phyloP scores from a whole-genome alignment of 2,888 invertebrate species.

The Netelia melanura region DNA sequence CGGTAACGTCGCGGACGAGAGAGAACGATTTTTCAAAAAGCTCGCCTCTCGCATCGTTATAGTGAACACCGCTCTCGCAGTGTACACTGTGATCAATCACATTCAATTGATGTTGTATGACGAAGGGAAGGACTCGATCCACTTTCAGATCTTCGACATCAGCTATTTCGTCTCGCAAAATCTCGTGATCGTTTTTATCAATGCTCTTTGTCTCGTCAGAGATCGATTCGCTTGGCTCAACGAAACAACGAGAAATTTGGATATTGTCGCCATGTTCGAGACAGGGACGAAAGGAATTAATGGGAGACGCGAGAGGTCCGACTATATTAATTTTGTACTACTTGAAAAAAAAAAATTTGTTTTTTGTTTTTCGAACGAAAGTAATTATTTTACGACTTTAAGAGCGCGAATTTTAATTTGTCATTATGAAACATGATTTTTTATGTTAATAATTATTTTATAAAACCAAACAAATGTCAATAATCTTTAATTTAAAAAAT shows the following conservation, averaged over 20 bases:
- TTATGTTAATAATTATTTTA: too few species aligned
- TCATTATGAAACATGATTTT: too few species aligned
- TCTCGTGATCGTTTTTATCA: slow-evolving; percentile 31
- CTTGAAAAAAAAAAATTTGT: neutral
- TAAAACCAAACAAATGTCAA: too few species aligned
- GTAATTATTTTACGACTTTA: too few species aligned
- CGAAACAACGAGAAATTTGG: slow-evolving; percentile 31
- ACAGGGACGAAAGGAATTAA: neutral
- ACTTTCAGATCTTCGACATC: neutral
- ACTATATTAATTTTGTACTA: too few species aligned
- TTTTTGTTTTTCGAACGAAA: too few species aligned
- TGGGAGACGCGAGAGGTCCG: slow-evolving; percentile 18
- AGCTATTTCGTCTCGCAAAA: slow-evolving; percentile 15
- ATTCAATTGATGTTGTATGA: slow-evolving; percentile 4
- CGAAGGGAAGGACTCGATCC: neutral
- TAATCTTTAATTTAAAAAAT: too few species aligned
- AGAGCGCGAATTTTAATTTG: too few species aligned
- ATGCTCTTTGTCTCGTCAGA: slow-evolving; percentile 21
- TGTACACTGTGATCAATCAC: neutral
- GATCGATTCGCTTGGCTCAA: slow-evolving; percentile 37
- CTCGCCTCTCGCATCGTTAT: neutral
- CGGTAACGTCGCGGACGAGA: slow-evolving; percentile 5
- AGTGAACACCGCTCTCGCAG: neutral
- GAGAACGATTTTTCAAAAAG: slow-evolving; percentile 26
- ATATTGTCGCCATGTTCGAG: neutral